These are phyloP conservation scores for Crossaster papposus DNA, from an alignment of 53 echinoderm and acorn worm genomes.

Conservation along the genomic window DNA sequence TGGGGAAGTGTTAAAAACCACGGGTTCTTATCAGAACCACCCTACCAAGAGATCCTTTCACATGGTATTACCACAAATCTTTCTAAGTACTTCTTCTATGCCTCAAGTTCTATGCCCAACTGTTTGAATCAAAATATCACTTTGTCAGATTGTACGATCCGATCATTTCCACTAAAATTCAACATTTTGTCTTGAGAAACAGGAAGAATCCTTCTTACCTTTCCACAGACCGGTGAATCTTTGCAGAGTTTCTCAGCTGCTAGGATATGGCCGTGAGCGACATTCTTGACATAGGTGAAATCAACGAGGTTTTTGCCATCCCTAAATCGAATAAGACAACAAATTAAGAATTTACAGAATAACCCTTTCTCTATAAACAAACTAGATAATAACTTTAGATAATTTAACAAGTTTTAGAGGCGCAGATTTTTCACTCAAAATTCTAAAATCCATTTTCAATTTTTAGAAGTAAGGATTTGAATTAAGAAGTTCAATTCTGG, in stretches of 20 bases:
- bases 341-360: not conserved
- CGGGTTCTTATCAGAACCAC: too few species aligned
- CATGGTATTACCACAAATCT: too few species aligned
- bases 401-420: not conserved
- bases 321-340: conserved; percentile 51
- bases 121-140: too few species aligned
- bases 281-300: conserved; percentile 96
- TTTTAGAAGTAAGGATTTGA: not conserved
- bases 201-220: conserved; percentile 54
- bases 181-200: not conserved
- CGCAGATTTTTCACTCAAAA: not conserved
- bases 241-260: conserved; percentile 83
- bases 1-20: too few species aligned
- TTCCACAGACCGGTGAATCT: conserved; percentile 75
- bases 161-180: not conserved
- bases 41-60: too few species aligned
- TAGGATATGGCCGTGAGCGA: conserved; percentile 90
- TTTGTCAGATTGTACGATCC: too few species aligned
- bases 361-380: not conserved
- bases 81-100: too few species aligned
- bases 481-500: not conserved
- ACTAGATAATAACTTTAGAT: too few species aligned
- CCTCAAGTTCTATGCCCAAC: too few species aligned
- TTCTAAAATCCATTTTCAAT: too few species aligned
- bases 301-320: conserved; percentile 93